Percentiles rank a stretch among this genome's conserved stretches.
phyloP scores from a whole-genome alignment of 2,113 vertebrate species.

The Colius striatus region DNA sequence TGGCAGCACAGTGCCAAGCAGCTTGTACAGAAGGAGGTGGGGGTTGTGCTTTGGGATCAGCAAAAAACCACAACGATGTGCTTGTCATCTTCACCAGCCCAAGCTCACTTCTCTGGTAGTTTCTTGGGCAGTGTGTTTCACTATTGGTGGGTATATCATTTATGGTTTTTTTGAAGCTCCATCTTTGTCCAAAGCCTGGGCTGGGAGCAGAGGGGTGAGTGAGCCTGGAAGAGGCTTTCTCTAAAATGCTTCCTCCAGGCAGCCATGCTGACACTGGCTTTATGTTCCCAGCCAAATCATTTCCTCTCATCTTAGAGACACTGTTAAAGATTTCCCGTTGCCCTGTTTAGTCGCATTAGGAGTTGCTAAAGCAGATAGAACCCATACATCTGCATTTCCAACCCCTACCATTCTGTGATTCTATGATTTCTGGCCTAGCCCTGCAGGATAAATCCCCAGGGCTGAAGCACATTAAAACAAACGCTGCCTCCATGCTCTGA shows the following conservation, averaged over 20 bases:
- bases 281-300: not conserved
- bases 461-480: not conserved
- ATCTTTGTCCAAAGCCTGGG: not conserved
- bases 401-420: no score
- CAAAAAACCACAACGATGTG: not conserved
- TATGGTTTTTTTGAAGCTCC: not conserved
- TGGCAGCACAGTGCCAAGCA: fast-evolving
- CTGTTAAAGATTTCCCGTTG: not conserved
- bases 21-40: not conserved
- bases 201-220: not conserved
- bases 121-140: not conserved
- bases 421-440: slow-evolving; percentile 12
- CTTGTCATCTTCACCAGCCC: not conserved
- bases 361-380: not conserved
- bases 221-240: not conserved
- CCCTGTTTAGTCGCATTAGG: not conserved
- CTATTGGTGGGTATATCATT: not conserved
- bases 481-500: not conserved
- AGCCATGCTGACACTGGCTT: not conserved
- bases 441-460: not conserved
- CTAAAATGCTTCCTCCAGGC: not conserved
- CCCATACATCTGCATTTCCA: not conserved
- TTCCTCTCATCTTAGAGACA: not conserved
- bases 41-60: not conserved
- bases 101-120: not conserved